Base-by-base conservation (phyloP, 2,888 invertebrate species). In the Hydraecia micacea region DNA sequence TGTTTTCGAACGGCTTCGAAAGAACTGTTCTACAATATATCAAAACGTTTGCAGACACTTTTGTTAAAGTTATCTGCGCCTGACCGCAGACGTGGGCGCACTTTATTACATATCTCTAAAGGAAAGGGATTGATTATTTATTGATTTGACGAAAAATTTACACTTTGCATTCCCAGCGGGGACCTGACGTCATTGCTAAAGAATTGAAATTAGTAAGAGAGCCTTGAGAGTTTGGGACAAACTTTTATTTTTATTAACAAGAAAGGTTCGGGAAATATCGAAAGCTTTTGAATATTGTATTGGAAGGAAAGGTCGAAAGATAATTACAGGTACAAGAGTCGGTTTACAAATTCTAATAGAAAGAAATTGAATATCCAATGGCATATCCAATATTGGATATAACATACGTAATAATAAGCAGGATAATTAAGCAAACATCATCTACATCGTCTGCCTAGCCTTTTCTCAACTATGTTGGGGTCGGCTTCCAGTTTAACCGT, bases 11-110 rank as follows among this genome's bases (percentile, higher is more conserved):
- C 9, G 70, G 9, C 70, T 71, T 67, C 65, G 58, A 83, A 84
- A 76, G 86, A 84, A 81, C 36, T 84, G 62, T 79, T 82, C 82
- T 84, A 86, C 80, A 85, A 90, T 91, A 87, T 87, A 90, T 91
- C 86, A 92, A 90, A 83, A 87, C 78, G 79, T 72, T 82, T 69
- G 81, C 80, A 79, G 81, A 84, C 87, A 84, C 86, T 77, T 87
- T 87, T 87, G 86, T 89, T 87, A 88, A 91, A 90, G 86, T 90
- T 92, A 92, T 91, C 91, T 82, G 81, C 84, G 79, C 77, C 75
- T 87, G 85, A 91, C 92, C 91, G 79, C 91, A 90, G 76, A 89
- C 86, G 89, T 89, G 91, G 89, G 90, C 83, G 88, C 90, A 89
- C 87, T 91, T 93, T 91, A 92, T 91, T 91, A 91, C 80, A 75